A percentile compares a stretch with the other conserved stretches of the same genome.
These are phyloP conservation scores for Aurelia sp. DNA, from an alignment of 30 jellyfish, hydroid and myxozoan genomes.

Conservation along the genomic window DNA sequence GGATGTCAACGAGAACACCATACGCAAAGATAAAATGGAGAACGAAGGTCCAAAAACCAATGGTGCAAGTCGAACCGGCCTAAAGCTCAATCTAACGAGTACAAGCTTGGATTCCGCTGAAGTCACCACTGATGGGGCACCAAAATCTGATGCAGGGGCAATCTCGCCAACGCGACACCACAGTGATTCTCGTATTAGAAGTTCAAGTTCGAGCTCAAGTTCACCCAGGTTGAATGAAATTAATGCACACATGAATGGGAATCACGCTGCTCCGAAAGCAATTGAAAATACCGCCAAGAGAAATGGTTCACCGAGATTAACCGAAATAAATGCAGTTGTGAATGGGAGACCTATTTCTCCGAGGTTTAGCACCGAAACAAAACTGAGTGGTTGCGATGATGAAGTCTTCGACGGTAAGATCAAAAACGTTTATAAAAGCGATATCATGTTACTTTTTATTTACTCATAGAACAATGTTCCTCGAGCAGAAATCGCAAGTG, in stretches of 20 bases:
- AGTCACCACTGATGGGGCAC: background rate
- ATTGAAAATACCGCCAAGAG: background rate
- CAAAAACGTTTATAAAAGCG: background rate
- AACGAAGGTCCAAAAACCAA: conserved; percentile 22
- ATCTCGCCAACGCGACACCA: conserved; percentile 31
- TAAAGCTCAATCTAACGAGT: conserved; percentile 30
- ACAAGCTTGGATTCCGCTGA: conserved; percentile 29
- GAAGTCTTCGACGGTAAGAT: background rate
- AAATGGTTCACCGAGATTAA: background rate
- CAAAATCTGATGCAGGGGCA: conserved; percentile 4
- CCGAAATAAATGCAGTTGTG: background rate
- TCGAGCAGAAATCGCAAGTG: no score
- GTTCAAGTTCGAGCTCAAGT: conserved; percentile 27
- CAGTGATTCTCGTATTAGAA: background rate
- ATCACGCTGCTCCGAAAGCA: background rate
- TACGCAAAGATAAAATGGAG: conserved; percentile 31
- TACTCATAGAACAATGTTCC: no score
- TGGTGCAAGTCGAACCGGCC: background rate
- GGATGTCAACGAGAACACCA: conserved; percentile 47
- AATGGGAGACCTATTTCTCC: conserved; percentile 1
- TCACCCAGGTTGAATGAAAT: conserved; percentile 51
- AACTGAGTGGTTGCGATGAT: background rate
- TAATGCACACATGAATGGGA: conserved; percentile 20
- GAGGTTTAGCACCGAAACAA: conserved; percentile 1
- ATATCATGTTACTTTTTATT: background rate